Conservation (phyloP, 1,140 invertebrate genomes). For the Atta texana region DNA sequence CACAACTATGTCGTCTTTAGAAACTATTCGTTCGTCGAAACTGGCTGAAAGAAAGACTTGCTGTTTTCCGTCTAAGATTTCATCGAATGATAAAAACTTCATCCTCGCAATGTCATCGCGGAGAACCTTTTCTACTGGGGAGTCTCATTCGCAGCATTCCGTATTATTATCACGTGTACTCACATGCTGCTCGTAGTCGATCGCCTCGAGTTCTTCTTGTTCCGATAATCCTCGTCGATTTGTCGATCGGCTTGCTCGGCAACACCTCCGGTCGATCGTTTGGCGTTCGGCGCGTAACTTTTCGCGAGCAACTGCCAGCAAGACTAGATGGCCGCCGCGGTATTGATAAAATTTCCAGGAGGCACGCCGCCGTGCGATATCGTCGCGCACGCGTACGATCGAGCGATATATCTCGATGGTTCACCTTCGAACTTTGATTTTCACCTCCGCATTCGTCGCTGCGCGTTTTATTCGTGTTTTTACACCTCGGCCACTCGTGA, state of each 20-base stretch:
- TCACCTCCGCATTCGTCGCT: background rate
- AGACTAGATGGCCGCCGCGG: slow-evolving; percentile 77
- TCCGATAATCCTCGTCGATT: slow-evolving; percentile 65
- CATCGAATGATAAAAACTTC: background rate
- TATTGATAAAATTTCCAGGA: slow-evolving; percentile 85
- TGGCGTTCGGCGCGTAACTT: slow-evolving; percentile 76
- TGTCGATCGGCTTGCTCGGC: slow-evolving; percentile 34
- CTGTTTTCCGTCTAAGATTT: background rate
- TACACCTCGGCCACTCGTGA: background rate
- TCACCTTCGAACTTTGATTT: slow-evolving; percentile 45
- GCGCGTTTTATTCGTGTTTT: background rate
- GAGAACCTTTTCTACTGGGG: background rate
- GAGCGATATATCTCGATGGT: slow-evolving; percentile 71
- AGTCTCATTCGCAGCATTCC: background rate
- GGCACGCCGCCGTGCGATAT: slow-evolving; percentile 66
- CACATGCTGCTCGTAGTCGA: slow-evolving; percentile 73
- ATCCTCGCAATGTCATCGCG: background rate
- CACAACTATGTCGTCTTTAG: background rate
- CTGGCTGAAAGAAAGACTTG: background rate
- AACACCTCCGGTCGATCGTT: slow-evolving; percentile 59
- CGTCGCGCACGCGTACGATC: slow-evolving; percentile 50
- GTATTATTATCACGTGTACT: slow-evolving; percentile 69
- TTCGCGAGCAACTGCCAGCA: slow-evolving; percentile 79
- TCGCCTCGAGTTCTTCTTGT: slow-evolving; percentile 59
- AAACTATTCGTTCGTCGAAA: background rate